Percentiles rank a stretch among this genome's conserved stretches.
Conservation (phyloP, 2,797 vertebrate genomes). For the Enteromius argenteus region DNA sequence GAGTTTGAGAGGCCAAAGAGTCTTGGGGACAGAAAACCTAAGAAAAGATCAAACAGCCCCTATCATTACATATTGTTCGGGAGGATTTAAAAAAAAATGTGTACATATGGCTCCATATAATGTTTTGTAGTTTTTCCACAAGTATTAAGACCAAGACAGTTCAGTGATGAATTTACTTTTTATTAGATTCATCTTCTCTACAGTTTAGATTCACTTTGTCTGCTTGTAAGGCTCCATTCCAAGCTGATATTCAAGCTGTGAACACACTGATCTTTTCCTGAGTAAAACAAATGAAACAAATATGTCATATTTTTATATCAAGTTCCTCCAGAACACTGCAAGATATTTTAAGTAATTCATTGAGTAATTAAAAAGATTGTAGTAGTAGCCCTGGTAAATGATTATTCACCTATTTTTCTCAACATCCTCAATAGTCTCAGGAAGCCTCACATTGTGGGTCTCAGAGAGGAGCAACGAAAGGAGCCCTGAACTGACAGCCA, state of each 20-base stretch:
- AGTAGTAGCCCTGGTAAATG: background rate
- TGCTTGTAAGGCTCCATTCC: background rate
- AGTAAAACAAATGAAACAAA: constrained; percentile 17
- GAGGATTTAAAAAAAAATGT: no score
- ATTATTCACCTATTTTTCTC: constrained; percentile 65
- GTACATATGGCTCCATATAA: background rate
- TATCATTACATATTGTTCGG: no score
- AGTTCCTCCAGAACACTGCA: no score
- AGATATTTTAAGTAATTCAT: background rate
- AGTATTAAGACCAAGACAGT: constrained; percentile 1
- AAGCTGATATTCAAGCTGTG: constrained; percentile 24
- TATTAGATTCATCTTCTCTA: constrained; percentile 12
- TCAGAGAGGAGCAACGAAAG: constrained; percentile 66
- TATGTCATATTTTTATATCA: background rate
- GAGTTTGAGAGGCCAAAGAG: no score
- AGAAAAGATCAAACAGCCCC: no score
- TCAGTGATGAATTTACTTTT: background rate
- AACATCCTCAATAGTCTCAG: constrained; percentile 74
- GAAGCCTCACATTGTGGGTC: constrained; percentile 67
- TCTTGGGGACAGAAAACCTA: no score
- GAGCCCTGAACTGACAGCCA: constrained; percentile 57
- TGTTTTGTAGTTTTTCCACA: background rate
- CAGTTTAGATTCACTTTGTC: constrained; percentile 1
- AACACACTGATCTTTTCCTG: constrained; percentile 64
- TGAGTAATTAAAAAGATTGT: background rate